Conservation (phyloP, 2,888 invertebrate genomes). For the Amiota mariae region DNA sequence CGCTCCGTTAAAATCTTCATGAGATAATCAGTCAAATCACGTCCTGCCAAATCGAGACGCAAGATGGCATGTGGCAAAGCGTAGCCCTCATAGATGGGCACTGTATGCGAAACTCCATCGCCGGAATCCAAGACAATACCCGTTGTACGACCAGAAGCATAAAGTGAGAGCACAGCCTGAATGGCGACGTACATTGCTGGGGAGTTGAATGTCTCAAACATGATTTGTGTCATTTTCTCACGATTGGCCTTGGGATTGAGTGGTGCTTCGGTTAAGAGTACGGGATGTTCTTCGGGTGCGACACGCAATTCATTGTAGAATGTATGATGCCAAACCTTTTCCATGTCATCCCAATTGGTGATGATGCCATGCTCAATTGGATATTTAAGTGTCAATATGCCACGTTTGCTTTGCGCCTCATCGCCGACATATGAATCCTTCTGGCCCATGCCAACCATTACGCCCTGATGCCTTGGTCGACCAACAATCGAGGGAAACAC, state of each 20-base stretch:
- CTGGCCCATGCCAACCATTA: constrained; percentile 98
- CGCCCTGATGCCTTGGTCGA: constrained; percentile 91
- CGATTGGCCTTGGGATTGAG: constrained; percentile 90
- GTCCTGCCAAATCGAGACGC: constrained; percentile 91
- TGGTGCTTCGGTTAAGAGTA: constrained; percentile 88
- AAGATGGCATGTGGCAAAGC: constrained; percentile 93
- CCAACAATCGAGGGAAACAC: constrained; percentile 94
- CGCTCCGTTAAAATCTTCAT: constrained; percentile 94
- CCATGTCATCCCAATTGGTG: constrained; percentile 98
- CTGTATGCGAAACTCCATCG: constrained; percentile 95
- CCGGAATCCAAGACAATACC: constrained; percentile 96
- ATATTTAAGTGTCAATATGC: constrained; percentile 94
- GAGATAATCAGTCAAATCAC: constrained; percentile 91
- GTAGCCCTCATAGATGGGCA: constrained; percentile 94
- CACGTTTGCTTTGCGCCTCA: constrained; percentile 95
- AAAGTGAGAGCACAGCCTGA: constrained; percentile 91
- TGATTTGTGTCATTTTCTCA: constrained; percentile 93
- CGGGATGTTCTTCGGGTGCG: constrained; percentile 92
- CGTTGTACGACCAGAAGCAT: constrained; percentile 95
- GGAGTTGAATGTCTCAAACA: constrained; percentile 93
- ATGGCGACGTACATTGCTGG: constrained; percentile 95
- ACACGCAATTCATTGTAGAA: constrained; percentile 98
- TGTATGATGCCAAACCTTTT: constrained; percentile 98
- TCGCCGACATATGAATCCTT: constrained; percentile 96
- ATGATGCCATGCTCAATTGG: constrained; percentile 97